These are phyloP conservation scores for Thymelicus sylvestris DNA, from an alignment of 2,888 invertebrate species.

Conservation along the genomic window DNA sequence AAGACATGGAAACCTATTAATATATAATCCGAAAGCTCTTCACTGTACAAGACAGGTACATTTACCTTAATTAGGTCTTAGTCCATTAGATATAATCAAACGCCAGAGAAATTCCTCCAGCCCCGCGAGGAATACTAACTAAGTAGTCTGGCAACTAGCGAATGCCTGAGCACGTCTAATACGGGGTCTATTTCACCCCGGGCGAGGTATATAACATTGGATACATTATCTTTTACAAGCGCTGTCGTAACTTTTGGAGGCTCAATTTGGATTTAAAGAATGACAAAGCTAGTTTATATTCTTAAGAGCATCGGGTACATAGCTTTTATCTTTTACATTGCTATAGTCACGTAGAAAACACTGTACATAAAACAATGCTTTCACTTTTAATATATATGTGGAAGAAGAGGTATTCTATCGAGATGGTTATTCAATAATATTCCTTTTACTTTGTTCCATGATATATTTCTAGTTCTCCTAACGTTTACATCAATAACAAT, in stretches of 20 bases:
- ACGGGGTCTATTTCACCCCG: constrained; percentile 49
- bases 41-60: constrained; percentile 7
- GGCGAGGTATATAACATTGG: constrained; percentile 43
- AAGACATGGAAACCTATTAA: neutral
- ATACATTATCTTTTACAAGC: constrained; percentile 15
- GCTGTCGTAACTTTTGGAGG: constrained; percentile 37
- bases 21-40: neutral
- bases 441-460: too few relatives aligned
- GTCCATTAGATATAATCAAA: constrained; percentile 30
- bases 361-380: too few relatives aligned
- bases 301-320: neutral
- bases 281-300: neutral
- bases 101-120: constrained; percentile 31
- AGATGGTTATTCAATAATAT: too few relatives aligned
- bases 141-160: constrained; percentile 46
- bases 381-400: too few relatives aligned
- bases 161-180: constrained; percentile 50
- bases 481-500: too few relatives aligned
- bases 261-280: neutral
- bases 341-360: too few relatives aligned
- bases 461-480: too few relatives aligned
- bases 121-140: constrained; percentile 50
- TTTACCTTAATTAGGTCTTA: constrained; percentile 23
- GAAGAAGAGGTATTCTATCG: too few relatives aligned
- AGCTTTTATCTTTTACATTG: too few relatives aligned